A percentile compares a stretch with the other conserved stretches of the same genome.
Evolutionary conservation across 1,140 invertebrate genomes (phyloP).

Genomic region (Luehdorfia chinensis): DNA sequence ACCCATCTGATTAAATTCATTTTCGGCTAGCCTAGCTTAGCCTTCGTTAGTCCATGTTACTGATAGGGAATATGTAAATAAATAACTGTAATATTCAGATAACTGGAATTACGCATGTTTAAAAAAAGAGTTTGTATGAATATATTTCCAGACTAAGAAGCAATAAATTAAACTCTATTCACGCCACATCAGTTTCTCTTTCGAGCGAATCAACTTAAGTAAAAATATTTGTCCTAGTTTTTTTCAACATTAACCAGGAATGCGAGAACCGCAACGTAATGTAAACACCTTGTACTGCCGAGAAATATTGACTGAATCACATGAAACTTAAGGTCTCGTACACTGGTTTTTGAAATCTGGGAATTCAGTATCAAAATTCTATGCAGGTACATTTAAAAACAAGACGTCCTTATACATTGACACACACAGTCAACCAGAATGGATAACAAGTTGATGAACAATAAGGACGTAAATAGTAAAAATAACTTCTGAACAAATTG

Average conservation of each 20-base stretch:
- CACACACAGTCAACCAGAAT: slow-evolving; percentile 33
- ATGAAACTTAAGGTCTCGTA: slow-evolving; percentile 30
- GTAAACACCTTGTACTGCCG: slow-evolving; percentile 19
- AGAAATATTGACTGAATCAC: slow-evolving; percentile 25
- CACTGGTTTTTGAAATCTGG: slow-evolving; percentile 51
- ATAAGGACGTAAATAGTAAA: no score
- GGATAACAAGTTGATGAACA: no score
- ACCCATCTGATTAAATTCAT: no score
- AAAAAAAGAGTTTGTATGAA: no score
- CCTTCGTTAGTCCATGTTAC: no score
- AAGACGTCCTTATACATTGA: slow-evolving; percentile 38
- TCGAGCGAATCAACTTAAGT: background rate
- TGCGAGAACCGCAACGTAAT: slow-evolving; percentile 37
- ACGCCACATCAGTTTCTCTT: background rate
- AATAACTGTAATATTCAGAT: no score
- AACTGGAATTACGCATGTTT: no score
- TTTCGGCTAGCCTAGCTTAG: no score
- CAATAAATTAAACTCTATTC: slow-evolving; percentile 7
- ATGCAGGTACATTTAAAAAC: slow-evolving; percentile 65
- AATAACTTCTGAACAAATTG: no score
- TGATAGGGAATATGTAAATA: no score
- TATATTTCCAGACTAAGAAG: background rate
- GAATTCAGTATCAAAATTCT: slow-evolving; percentile 66
- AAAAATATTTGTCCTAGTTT: background rate
- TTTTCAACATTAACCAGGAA: background rate